Base-by-base conservation (phyloP, 1,140 invertebrate species). In the Brachionus calyciflorus region DNA sequence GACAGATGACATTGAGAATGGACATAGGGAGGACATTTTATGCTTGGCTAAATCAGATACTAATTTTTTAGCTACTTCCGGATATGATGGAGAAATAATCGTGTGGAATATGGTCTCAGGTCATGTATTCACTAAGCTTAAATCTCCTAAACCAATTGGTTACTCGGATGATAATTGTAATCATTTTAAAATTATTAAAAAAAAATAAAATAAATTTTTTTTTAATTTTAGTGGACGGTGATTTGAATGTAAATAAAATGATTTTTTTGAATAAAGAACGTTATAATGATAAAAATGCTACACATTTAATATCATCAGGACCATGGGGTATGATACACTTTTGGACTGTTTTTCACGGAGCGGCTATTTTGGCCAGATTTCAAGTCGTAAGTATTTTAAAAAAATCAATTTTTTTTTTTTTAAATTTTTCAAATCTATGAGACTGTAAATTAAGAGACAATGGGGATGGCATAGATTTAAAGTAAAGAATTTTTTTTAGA, bases 51-150 rank as follows among this genome's bases (percentile, higher is more conserved):
- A 82, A 70, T 82, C 82, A 77, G 80, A 81, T 33, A 81, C 82
- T 12, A 84, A 85, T 77, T 80, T 85, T 17, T 79, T 85, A 26
- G 84, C 83, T 10, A 84, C 84, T 26, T 81, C 82, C 2, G 82
- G 82, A 44, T 85, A 84, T 77, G 84, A 85, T 78, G 84, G 84
- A 9, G 81, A 84, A 63, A 80, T 85, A 6, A 84, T 85, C 68
- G 82, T 85, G 6, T 85, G 84, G 85, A 86, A 85, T 77, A 81
- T 85, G 80, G 82, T 85, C n/a, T 85, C 83, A 37, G 84, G 84
- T 19, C 84, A 85, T 78, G 84, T 84, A n/a, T 84, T 84, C 78
- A 73, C 69, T 21, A 73, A 73, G n/a, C n/a, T 73, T 14, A 33
- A 41, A 12, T 73, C 69, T 49, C 44, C 69, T 19, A 73, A 73